phyloP scores from a whole-genome alignment of 2,113 vertebrate genomes.

The Herpetotheres cachinnans region DNA sequence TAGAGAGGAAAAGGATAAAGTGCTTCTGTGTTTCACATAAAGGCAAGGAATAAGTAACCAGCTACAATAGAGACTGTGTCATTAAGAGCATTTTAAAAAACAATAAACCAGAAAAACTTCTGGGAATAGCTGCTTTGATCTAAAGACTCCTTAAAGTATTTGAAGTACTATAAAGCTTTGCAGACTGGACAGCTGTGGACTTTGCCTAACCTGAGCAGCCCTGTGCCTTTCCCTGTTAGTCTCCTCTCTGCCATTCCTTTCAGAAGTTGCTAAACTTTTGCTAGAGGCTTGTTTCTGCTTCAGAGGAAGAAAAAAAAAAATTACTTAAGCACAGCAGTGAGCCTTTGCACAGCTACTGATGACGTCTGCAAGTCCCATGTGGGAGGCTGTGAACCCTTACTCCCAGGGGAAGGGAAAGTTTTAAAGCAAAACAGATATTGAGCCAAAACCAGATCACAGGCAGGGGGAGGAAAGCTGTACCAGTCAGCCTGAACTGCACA shows the following conservation, averaged over 20 bases:
- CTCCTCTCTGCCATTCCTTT: accelerated
- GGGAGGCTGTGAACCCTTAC: not conserved
- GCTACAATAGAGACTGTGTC: not conserved
- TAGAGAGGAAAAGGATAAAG: not conserved
- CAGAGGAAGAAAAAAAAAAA: not conserved
- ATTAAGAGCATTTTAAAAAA: not conserved
- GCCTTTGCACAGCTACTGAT: not conserved
- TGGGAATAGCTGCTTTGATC: not conserved
- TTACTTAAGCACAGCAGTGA: not conserved
- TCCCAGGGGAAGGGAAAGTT: too few species aligned
- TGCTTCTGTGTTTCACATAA: not conserved
- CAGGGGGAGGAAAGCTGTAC: not conserved
- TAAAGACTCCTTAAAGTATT: not conserved
- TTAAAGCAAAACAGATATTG: not conserved
- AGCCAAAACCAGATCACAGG: not conserved
- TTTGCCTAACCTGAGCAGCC: not conserved
- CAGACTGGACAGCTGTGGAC: not conserved
- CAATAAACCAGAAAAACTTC: not conserved
- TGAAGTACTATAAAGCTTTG: not conserved
- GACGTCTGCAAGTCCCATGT: not conserved
- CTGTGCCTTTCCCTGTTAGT: not conserved
- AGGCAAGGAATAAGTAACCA: not conserved
- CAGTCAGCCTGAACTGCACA: too few species aligned
- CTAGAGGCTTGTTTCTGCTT: not conserved
- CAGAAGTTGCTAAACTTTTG: not conserved